These are phyloP conservation scores for Agonopterix alstromeriana DNA, from an alignment of 2,888 invertebrate genomes.

Conservation along the genomic window DNA sequence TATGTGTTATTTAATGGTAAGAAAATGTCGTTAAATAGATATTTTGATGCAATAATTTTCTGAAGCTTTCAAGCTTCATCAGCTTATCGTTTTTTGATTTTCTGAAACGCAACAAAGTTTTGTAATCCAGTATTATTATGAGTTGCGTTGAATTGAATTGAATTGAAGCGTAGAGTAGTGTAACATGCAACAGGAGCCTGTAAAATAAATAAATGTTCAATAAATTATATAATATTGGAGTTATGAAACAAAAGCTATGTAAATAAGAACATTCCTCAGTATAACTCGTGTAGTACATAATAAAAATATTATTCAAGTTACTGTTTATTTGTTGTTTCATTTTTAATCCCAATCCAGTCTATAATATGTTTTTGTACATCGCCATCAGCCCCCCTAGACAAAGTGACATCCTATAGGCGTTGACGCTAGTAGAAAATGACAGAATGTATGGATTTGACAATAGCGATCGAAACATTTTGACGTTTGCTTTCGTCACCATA, in stretches of 20 bases:
- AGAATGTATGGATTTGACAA: no score
- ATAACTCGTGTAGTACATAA: slow-evolving; percentile 76
- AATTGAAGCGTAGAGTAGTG: slow-evolving; percentile 5
- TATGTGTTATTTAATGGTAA: slow-evolving; percentile 6
- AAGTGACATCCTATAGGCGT: no score
- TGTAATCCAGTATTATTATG: slow-evolving; percentile 11
- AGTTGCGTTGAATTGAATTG: slow-evolving; percentile 1
- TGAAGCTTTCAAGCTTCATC: no score
- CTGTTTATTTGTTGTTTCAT: slow-evolving; percentile 60
- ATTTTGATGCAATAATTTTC: slow-evolving; percentile 2
- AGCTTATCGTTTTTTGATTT: background rate
- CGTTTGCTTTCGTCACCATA: no score
- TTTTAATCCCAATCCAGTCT: slow-evolving; percentile 19
- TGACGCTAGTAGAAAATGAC: no score
- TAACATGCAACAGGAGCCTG: slow-evolving; percentile 16
- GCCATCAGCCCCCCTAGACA: no score
- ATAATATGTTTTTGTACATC: no score
- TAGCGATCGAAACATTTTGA: no score
- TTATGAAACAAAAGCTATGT: slow-evolving; percentile 52
- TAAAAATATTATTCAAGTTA: slow-evolving; percentile 76
- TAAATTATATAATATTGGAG: slow-evolving; percentile 45
- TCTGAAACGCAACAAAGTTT: slow-evolving; percentile 6
- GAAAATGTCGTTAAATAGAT: slow-evolving; percentile 1
- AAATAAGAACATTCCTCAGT: slow-evolving; percentile 78
- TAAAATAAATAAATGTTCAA: slow-evolving; percentile 34